Evolutionary conservation across 53 echinoderm and acorn worm species (phyloP), one percentile per base, ranked within the genome.

Genomic region (Echinarachnius parma): DNA sequence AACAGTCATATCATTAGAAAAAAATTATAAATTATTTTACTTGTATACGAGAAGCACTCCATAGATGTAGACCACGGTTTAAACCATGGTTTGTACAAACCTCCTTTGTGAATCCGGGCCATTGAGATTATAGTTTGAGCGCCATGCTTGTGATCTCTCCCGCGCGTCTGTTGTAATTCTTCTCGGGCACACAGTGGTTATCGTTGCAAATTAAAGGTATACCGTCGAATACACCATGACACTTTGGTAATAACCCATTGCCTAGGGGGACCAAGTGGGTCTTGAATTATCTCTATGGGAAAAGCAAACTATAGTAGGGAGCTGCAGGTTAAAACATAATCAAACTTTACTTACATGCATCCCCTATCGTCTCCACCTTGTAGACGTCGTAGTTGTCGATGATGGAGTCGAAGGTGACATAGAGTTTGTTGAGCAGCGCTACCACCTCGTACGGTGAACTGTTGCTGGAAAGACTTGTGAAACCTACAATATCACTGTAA

Each of bases 321-420:
- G 20, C n/a, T n/a, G 20, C 56, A 9, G 9, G 56, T 16, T 11
- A 28, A 31, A 61, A 61, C 0, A 9, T 26, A 61, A 9, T 21
- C 5, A 19, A n/a, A n/a, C n/a, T n/a, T 48, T 11, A 81, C 96
- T 96, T 91, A 96, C 96, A 96, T 30, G 96, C 96, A 87, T 96
- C 96, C 46, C 96, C 96, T 18, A 96, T 96, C 24, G 96, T 96
- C 66, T 96, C 96, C 47, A 96, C 96, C 53, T 96, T 96, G 60
- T 96, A 96, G 3, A 96, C 96, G 75, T 96, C 96, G 46, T 96
- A 91, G 60, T 80, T 91, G 45, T 96, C 96, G 65, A 96, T 96
- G 27, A 96, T 96, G 49, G 91, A 91, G 77, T 96, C 96, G 77
- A 96, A 96, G 23, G 96, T 96, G 44, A 96, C 96, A 61, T 96